These are phyloP conservation scores for Platyura marginata DNA, from an alignment of 1,140 invertebrate species.

Conservation along the genomic window DNA sequence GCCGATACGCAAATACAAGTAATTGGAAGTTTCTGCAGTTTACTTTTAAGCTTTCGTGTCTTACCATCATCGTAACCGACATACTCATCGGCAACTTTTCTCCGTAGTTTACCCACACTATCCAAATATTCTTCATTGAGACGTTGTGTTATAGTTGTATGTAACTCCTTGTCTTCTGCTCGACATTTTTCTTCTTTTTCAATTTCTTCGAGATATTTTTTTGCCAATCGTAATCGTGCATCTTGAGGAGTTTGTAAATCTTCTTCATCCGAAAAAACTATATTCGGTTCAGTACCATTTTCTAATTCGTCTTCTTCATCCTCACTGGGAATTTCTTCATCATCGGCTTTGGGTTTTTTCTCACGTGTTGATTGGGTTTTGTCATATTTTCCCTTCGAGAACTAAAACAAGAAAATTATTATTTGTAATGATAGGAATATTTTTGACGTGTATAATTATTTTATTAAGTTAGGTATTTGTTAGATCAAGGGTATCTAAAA, in stretches of 20 bases:
- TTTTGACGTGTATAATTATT: no score
- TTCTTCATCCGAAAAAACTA: conserved; percentile 22
- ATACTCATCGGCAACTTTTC: conserved; percentile 50
- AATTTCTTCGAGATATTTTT: conserved; percentile 74
- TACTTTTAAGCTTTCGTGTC: conserved; percentile 36
- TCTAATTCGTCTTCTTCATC: conserved; percentile 28
- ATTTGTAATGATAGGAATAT: no score
- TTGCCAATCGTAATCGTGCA: conserved; percentile 72
- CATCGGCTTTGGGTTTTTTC: conserved; percentile 13
- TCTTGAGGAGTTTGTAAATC: conserved; percentile 59
- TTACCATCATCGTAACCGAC: conserved; percentile 27
- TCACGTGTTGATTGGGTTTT: neutral
- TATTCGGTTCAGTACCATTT: conserved; percentile 13
- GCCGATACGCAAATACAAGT: conserved; percentile 65
- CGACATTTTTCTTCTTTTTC: conserved; percentile 59
- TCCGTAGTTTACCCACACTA: conserved; percentile 58
- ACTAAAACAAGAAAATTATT: no score
- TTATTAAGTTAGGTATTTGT: no score
- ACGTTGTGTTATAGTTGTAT: conserved; percentile 46
- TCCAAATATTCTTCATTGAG: conserved; percentile 71
- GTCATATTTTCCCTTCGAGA: neutral
- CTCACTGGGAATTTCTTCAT: conserved; percentile 31
- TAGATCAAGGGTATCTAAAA: no score
- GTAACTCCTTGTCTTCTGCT: conserved; percentile 42
- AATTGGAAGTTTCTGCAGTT: conserved; percentile 56